Evolutionary conservation across 1,140 invertebrate genomes (phyloP), one percentile per base, ranked within the genome.

Genomic region (Drosophila lini): DNA sequence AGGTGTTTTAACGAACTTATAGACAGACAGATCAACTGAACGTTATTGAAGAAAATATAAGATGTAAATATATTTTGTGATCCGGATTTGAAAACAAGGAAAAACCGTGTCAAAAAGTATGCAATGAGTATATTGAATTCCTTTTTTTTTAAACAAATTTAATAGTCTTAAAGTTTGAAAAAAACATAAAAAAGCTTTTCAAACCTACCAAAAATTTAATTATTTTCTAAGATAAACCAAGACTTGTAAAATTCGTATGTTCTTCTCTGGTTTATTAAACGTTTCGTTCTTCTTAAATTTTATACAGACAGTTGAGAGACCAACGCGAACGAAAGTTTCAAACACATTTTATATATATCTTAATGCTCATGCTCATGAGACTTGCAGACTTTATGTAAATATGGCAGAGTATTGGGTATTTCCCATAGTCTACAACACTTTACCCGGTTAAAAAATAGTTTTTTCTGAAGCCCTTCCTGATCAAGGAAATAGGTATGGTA

Each of bases 301-400:
- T 53, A 16, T 9, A 16, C 32, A 15, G 11, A 4, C 50, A 53
- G 3, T 16, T 5, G 16, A 53, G 16, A 22, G 50, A 53, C 50
- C 50, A 53, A 53, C 50, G 50, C 32, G 13, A 53, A 22, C 11
- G 16, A 34, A 52, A 52, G 48, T 52, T 6, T 52, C 6, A 11
- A 11, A 34, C 19, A 34, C 34, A 36, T 48, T 48, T 5, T 34
- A 52, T 34, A 16, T 16, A 28, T 16, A 50, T 32, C 5, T 32
- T 3, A 11, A 53, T 19, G 50, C 7, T 53, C 16, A 15, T 36
- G 50, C 32, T 53, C 28, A 52, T 19, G 16, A 16, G 28, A 32
- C n/a, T 13, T 52, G 3, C 19, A 8, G 10, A 13, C 5, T 13
- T 19, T 19, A 34, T 13, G 1, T 13, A 32, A 4, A 34, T 34